Conservation (phyloP, 2,113 vertebrate genomes). For the Chiloscyllium plagiosum region DNA sequence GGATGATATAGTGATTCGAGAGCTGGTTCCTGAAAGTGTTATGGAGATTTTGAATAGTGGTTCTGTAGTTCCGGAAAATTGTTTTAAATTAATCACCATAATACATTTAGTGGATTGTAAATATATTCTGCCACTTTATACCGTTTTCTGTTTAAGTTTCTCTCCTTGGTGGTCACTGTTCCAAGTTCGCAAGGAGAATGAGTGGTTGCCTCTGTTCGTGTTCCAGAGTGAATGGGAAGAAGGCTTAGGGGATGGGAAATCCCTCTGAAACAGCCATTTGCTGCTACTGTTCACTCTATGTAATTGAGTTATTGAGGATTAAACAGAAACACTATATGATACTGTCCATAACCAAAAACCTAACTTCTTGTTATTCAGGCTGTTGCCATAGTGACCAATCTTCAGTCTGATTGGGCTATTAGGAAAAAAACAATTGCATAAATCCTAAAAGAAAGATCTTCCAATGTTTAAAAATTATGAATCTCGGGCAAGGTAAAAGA, state of each 20-base stretch:
- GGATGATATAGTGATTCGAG: too few relatives aligned
- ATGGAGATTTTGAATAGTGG: neutral
- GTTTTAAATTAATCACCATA: neutral
- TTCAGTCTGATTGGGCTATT: neutral
- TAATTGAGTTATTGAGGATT: neutral
- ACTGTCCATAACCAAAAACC: neutral
- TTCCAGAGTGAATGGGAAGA: neutral
- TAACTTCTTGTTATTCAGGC: neutral
- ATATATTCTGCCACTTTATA: neutral
- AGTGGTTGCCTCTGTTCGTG: neutral
- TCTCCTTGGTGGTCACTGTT: neutral
- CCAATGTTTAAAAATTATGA: neutral
- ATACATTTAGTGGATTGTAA: neutral
- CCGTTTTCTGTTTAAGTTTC: neutral
- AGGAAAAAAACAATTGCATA: neutral
- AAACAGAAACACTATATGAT: neutral
- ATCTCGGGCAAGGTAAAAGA: neutral
- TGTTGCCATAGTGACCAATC: neutral
- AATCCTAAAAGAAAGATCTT: neutral
- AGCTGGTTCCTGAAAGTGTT: too few relatives aligned
- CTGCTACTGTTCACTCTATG: neutral
- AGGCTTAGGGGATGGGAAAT: neutral
- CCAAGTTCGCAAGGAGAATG: neutral
- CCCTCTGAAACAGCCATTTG: too few relatives aligned
- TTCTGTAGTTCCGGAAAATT: neutral